Percentiles rank a stretch among this genome's conserved stretches.
Conservation (phyloP, 1,140 invertebrate species). For the Lasaia peninsularis region DNA sequence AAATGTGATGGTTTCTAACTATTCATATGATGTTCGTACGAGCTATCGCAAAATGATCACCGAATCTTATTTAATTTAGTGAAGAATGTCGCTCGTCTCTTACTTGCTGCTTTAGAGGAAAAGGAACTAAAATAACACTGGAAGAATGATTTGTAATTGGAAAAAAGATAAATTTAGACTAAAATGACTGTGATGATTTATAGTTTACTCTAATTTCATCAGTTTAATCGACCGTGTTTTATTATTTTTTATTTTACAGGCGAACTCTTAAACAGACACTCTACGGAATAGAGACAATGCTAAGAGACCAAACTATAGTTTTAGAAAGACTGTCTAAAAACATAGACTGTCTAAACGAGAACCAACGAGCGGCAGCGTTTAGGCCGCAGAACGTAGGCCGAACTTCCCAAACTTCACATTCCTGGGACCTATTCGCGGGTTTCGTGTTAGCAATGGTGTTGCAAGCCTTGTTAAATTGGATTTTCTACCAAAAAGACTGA, state of each 20-base stretch:
- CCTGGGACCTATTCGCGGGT: conserved; percentile 57
- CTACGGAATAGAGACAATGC: conserved; percentile 45
- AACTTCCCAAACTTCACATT: conserved; percentile 31
- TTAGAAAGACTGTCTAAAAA: conserved; percentile 48
- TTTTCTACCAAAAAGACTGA: conserved; percentile 61
- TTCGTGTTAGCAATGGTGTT: conserved; percentile 59
- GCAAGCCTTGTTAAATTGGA: conserved; percentile 56
- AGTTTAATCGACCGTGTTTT: too few species aligned
- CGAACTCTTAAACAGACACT: conserved; percentile 57
- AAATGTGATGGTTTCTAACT: too few species aligned
- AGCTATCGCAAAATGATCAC: too few species aligned
- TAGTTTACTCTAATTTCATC: too few species aligned
- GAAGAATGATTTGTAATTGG: too few species aligned
- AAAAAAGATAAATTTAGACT: too few species aligned
- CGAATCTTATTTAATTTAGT: too few species aligned
- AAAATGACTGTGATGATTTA: too few species aligned
- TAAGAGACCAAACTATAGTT: conserved; percentile 49
- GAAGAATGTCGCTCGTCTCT: too few species aligned
- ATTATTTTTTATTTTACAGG: conserved; percentile 33
- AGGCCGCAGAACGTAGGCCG: conserved; percentile 34
- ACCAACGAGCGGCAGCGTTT: conserved; percentile 30
- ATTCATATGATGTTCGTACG: too few species aligned
- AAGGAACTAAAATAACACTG: too few species aligned
- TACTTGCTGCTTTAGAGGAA: too few species aligned
- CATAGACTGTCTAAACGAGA: conserved; percentile 40